A percentile compares a stretch with the other conserved stretches of the same genome.
These are phyloP conservation scores for Pollenia labialis DNA, from an alignment of 2,888 invertebrate genomes.

Conservation along the genomic window DNA sequence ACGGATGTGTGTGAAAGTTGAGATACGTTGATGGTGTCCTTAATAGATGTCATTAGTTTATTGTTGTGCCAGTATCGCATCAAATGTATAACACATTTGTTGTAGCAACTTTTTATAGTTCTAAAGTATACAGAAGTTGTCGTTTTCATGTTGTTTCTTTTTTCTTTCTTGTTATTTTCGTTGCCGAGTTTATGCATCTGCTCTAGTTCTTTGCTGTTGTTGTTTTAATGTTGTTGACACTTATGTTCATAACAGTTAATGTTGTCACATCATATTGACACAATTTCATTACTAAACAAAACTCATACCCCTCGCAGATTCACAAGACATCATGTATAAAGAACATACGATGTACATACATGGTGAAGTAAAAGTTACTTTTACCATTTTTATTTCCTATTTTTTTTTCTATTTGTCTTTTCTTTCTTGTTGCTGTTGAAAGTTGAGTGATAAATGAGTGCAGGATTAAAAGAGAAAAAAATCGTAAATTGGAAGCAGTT, in stretches of 20 bases:
- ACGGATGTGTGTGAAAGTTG: conserved; percentile 15
- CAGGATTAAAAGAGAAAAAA: conserved; percentile 51
- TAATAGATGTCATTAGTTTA: conserved; percentile 68
- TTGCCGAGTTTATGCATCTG: conserved; percentile 4
- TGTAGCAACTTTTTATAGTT: conserved; percentile 53
- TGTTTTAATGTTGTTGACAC: conserved; percentile 67
- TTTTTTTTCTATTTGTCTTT: conserved; percentile 1
- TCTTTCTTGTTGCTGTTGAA: conserved; percentile 38
- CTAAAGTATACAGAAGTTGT: conserved; percentile 39
- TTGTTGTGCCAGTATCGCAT: conserved; percentile 7
- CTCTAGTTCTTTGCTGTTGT: conserved; percentile 31
- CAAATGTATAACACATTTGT: conserved; percentile 21
- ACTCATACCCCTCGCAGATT: not conserved
- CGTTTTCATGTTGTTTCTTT: conserved; percentile 1
- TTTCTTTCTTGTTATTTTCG: not conserved
- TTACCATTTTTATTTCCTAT: conserved; percentile 39
- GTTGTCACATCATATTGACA: conserved; percentile 71
- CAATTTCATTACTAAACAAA: conserved; percentile 65
- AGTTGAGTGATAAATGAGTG: conserved; percentile 69
- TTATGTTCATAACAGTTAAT: conserved; percentile 67
- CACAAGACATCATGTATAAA: not conserved
- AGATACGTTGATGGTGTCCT: conserved; percentile 57
- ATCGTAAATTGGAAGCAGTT: conserved; percentile 42
- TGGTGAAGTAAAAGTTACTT: conserved; percentile 52
- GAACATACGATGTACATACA: not conserved